Evolutionary conservation across 1,140 invertebrate species (phyloP).

Genomic region (Drosophila kohkoa): DNA sequence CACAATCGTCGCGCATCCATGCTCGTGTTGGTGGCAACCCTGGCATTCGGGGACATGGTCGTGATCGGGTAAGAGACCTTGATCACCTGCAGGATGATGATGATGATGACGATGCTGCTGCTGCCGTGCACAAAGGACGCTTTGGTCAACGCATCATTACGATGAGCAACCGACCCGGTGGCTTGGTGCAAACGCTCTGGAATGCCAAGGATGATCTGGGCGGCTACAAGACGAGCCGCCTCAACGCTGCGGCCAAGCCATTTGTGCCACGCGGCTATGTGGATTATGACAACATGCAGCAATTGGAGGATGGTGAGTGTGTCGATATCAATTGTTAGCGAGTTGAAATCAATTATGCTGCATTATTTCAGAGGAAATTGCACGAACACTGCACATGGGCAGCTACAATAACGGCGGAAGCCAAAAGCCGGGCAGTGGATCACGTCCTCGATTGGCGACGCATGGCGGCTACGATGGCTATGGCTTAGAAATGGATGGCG

Average conservation of each 20-base stretch:
- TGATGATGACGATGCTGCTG: constrained; percentile 61
- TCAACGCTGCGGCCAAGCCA: constrained; percentile 48
- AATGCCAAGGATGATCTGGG: constrained; percentile 38
- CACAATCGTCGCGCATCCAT: constrained; percentile 3
- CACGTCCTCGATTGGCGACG: constrained; percentile 10
- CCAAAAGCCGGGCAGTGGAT: constrained; percentile 11
- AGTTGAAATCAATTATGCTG: too few relatives aligned
- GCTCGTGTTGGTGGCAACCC: neutral
- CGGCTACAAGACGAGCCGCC: constrained; percentile 30
- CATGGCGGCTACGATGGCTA: constrained; percentile 33
- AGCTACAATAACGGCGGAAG: constrained; percentile 37
- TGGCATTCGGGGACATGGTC: neutral
- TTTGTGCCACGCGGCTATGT: constrained; percentile 76
- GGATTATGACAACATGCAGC: constrained; percentile 81
- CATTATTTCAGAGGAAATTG: constrained; percentile 64
- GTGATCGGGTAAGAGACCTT: neutral
- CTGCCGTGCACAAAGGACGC: constrained; percentile 14
- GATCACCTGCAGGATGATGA: too few relatives aligned
- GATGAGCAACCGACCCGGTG: constrained; percentile 42
- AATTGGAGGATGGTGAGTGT: constrained; percentile 78
- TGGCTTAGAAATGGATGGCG: constrained; percentile 46
- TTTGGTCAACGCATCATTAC: constrained; percentile 60
- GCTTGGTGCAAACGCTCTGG: constrained; percentile 27
- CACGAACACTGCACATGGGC: constrained; percentile 51
- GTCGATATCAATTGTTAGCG: neutral